Evolutionary conservation across 2,797 vertebrate species (phyloP), one percentile per base, ranked within the genome.

Genomic region (Sciaenops ocellatus): DNA sequence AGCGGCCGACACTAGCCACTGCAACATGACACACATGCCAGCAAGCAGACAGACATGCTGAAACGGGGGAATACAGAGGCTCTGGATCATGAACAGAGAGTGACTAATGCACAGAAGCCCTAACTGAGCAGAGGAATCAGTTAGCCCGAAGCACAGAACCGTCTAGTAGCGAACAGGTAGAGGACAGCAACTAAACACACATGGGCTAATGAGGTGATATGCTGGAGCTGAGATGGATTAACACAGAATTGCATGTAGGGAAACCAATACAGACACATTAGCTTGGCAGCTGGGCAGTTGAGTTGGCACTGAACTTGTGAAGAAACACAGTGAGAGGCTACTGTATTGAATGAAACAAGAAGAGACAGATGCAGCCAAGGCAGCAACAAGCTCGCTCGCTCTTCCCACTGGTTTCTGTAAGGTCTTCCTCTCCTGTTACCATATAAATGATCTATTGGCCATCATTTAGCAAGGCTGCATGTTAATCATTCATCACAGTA

Each of bases 401-500:
- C 70, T 76, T 76, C 64, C 80, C n/a, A 6, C 22, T 60, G 72
- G 77, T 70, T 82, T 80, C 78, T 60, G 78, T 22, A 82, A 85
- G 85, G 82, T 87, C 83, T 86, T 79, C 83, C 84, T 87, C 79
- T 82, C 62, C 73, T 76, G 77, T 82, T 85, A 75, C 48, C 4
- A 60, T 84, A 80, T 90, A 92, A 92, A 93, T 93, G 90, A 95
- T 95, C 92, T 85, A 89, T 87, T 88, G 88, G 79, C 69, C 78
- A 86, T 89, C 89, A 87, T 93, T 94, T 94, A 93, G 77, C 79
- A 77, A 18, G 77, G 79, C 88, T 83, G 85, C 76, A 38, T 87
- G 87, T 89, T 93, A 93, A 94, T 94, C 93, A 91, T 92, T 91
- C 86, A 92, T 94, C 89, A 88, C 79, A 18, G 61, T 47, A 85